phyloP scores from a whole-genome alignment of 2,888 invertebrate species.

The Eilema griseolum region DNA sequence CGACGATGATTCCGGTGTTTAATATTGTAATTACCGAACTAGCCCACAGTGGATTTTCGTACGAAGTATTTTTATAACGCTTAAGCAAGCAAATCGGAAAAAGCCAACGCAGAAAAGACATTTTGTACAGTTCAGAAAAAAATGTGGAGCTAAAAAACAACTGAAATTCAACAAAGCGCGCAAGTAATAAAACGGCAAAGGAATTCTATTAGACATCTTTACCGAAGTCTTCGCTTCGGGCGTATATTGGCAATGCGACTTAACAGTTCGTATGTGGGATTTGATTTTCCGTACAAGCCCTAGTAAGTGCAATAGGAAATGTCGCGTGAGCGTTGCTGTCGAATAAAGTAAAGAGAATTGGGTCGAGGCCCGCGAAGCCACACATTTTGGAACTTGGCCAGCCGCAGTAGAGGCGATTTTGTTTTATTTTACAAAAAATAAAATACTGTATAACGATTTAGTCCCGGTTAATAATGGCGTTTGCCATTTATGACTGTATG shows the following conservation, averaged over 20 bases:
- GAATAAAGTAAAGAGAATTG: slow-evolving; percentile 80
- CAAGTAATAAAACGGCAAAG: slow-evolving; percentile 45
- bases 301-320: slow-evolving; percentile 76
- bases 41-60: background rate
- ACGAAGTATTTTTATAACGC: background rate
- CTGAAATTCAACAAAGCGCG: slow-evolving; percentile 33
- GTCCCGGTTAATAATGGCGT: slow-evolving; percentile 52
- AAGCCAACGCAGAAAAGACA: slow-evolving; percentile 5
- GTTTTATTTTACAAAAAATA: slow-evolving; percentile 74
- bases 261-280: slow-evolving; percentile 62
- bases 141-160: slow-evolving; percentile 22
- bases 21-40: slow-evolving; percentile 6
- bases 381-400: slow-evolving; percentile 81
- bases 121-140: slow-evolving; percentile 19
- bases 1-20: background rate
- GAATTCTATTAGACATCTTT: slow-evolving; percentile 50
- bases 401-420: slow-evolving; percentile 68
- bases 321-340: slow-evolving; percentile 72
- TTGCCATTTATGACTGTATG: slow-evolving; percentile 49
- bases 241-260: slow-evolving; percentile 59
- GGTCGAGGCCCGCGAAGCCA: slow-evolving; percentile 53
- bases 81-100: slow-evolving; percentile 11
- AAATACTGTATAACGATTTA: slow-evolving; percentile 70
- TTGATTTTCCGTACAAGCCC: slow-evolving; percentile 63
- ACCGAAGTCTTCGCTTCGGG: slow-evolving; percentile 43